Evolutionary conservation across 2,113 vertebrate species (phyloP).

Genomic region (Hymenochirus boettgeri): DNA sequence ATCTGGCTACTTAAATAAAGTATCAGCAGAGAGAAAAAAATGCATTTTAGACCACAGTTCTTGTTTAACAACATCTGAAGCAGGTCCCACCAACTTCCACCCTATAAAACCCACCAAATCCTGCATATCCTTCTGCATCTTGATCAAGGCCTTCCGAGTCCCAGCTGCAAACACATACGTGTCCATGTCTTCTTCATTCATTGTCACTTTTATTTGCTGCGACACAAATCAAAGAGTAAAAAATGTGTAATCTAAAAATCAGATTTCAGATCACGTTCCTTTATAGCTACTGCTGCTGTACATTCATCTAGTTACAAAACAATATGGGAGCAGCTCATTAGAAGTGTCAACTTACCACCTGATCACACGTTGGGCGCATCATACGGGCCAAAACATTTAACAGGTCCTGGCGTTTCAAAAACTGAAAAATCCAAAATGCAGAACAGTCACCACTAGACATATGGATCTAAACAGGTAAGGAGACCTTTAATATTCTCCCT

Average conservation of each 20-base stretch:
- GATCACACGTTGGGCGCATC: conserved; percentile 94
- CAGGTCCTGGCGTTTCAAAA: conserved; percentile 94
- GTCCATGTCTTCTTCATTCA: conserved; percentile 98
- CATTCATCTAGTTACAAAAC: no score
- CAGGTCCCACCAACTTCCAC: no score
- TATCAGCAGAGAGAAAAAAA: no score
- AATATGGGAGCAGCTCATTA: no score
- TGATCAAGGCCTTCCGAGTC: conserved; percentile 85
- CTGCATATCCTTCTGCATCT: conserved; percentile 97
- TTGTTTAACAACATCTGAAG: no score
- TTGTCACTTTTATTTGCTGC: conserved; percentile 96
- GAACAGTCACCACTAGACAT: neutral
- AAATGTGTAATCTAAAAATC: neutral
- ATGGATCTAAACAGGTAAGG: neutral
- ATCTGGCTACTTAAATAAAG: no score
- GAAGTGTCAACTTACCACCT: conserved; percentile 76
- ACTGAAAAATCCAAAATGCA: conserved; percentile 61
- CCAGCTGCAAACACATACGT: conserved; percentile 94
- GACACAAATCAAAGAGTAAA: conserved; percentile 21
- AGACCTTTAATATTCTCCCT: conserved; percentile 8
- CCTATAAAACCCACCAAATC: conserved; percentile 86
- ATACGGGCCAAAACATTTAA: conserved; percentile 92
- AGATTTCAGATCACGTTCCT: no score
- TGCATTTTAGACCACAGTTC: no score
- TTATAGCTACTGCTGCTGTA: no score